Conservation (phyloP, 2,888 invertebrate genomes). For the Uloborus plumipes region DNA sequence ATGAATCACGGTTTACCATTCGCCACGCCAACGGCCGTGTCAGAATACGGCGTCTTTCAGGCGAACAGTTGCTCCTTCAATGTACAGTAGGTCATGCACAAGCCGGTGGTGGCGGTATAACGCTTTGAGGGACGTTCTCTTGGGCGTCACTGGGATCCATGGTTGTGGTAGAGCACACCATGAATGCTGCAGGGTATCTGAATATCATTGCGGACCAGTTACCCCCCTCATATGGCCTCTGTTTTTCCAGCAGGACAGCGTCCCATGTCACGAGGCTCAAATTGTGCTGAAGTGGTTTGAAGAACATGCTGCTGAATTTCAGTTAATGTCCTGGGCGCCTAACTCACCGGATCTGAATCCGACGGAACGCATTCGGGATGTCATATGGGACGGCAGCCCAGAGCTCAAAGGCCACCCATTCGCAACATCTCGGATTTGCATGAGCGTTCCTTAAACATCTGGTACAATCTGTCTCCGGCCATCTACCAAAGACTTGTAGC, state of each 20-base stretch:
- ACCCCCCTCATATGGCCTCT: background rate
- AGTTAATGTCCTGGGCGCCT: too few relatives aligned
- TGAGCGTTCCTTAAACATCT: too few relatives aligned
- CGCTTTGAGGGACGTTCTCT: background rate
- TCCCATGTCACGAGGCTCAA: too few relatives aligned
- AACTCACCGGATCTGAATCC: too few relatives aligned
- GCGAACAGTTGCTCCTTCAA: background rate
- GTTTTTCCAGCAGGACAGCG: background rate
- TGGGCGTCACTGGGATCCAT: background rate
- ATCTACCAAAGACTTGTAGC: too few relatives aligned
- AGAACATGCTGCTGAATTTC: too few relatives aligned
- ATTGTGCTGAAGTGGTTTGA: background rate
- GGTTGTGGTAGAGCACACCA: slow-evolving; percentile 6
- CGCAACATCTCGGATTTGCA: too few relatives aligned
- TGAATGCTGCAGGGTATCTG: background rate
- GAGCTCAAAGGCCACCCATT: too few relatives aligned
- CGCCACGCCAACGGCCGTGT: background rate
- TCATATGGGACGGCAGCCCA: too few relatives aligned
- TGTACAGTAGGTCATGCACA: background rate
- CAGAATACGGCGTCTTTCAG: background rate
- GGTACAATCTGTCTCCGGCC: too few relatives aligned
- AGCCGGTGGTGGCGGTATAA: too few relatives aligned
- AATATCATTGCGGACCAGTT: background rate
- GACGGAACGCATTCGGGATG: too few relatives aligned
- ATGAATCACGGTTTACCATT: background rate